Evolutionary conservation across 2,888 invertebrate genomes (phyloP), one percentile per base, ranked within the genome.

Genomic region (Apomyelois bistriatella): DNA sequence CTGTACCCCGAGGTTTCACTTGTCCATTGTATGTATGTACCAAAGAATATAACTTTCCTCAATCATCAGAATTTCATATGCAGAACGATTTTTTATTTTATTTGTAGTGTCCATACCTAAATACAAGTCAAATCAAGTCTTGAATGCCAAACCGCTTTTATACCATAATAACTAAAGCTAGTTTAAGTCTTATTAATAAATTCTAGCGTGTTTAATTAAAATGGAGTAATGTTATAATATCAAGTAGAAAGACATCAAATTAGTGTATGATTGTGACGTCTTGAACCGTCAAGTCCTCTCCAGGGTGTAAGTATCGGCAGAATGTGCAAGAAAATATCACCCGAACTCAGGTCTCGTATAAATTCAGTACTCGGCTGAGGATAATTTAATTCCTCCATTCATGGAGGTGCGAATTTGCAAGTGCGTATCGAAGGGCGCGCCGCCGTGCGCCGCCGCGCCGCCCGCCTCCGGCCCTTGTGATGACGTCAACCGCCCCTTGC

Each of bases 341-440:
- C 76, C 64, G 65, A 55, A 70, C 76, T 79, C 75, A 74, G 74
- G 74, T 78, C 76, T 66, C 73, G 72, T 72, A 68, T 73, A 74
- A 76, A 78, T 80, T 79, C 73, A 74, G 68, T 66, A 67, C 71
- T 64, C 70, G 68, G 64, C 72, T 77, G 72, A 77, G 75, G 74
- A 82, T 85, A 86, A 85, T 84, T 82, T 83, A 79, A 84, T 85
- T 82, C 77, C 68, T 84, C 78, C 89, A 89, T 88, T 89, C 85
- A 88, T 86, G 76, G 79, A 84, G 85, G 85, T 85, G 86, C 80
- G 82, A 89, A 86, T 86, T 87, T 80, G 84, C 80, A 84, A 88
- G 87, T 86, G 86, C 87, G 88, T 89, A 86, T 74, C 69, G 78
- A 80, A 82, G 83, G 86, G 82, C 74, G 80, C 81, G 79, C 72